Base-by-base conservation (phyloP, 2,888 invertebrate genomes). In the Euzophera pinguis region DNA sequence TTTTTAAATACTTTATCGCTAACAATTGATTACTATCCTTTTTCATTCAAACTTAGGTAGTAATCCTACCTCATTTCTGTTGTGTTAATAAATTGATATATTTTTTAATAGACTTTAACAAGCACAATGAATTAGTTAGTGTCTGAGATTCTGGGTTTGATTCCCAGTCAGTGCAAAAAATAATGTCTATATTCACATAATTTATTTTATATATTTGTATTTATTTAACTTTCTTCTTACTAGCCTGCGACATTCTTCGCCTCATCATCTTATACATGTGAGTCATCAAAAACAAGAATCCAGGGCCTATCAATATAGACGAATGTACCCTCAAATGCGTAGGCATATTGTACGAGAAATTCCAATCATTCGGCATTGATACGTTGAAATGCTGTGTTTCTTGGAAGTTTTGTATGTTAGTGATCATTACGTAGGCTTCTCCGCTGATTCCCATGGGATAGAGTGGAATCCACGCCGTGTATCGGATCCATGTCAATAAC, bases 381-480 rank as follows among this genome's bases (percentile, higher is more conserved):
- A 95, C 69, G 0, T 93, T 92, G 69, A 94, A 95, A 57, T 87
- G 92, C 53, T 92, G 90, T 0, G 95, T 95, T 70, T 95, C 94
- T 64, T 96, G 95, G 69, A 95, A 95, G 71, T 94, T 95, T 0
- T 96, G 95, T 72, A 97, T 94, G 71, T 95, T 94, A 60, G 95
- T 91, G 45, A 95, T 84, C 53, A 94, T 88, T 45, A 95, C 91
- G 27, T 94, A 92, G 7, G 95, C 94, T 90, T 97, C 97, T 68
- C 94, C 94, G 1, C 95, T 69, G 68, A 96, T 93, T 16, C 96
- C 97, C 54, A 96, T 72, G 0, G 97, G 97, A 81, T 97, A 97
- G 0, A 97, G 86, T 0, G 95, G 93, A 61, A 97, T 95, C 97
- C 97, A 97, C n/a, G 95, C 90, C 0, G 95, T 95, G 75, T 97